Conservation (phyloP, 1,140 invertebrate species). For the Daktulosphaira vitifoliae region DNA sequence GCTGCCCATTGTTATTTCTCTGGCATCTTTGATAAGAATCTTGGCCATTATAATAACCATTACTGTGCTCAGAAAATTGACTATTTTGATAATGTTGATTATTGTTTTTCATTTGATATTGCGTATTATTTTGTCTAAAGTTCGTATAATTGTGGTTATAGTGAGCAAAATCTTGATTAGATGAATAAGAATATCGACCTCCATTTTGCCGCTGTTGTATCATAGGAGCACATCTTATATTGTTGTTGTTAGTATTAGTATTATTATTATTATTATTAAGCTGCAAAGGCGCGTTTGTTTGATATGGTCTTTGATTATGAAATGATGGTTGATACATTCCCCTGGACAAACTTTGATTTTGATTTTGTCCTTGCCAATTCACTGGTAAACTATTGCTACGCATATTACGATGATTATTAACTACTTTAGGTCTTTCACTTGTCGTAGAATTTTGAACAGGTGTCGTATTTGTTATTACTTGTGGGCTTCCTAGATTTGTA, state of each 20-base stretch:
- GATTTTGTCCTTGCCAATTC: constrained; percentile 8
- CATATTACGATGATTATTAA: not conserved
- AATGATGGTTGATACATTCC: not conserved
- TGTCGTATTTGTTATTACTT: not conserved
- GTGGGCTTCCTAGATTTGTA: not conserved
- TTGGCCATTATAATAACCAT: not conserved
- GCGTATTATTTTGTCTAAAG: not conserved
- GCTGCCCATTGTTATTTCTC: constrained; percentile 35
- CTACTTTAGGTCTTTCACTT: not conserved
- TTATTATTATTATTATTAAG: not conserved
- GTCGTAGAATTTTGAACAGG: not conserved
- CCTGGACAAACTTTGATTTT: not conserved
- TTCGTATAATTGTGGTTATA: constrained; percentile 18
- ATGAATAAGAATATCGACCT: constrained; percentile 26
- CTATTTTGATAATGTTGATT: not conserved
- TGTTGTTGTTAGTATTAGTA: constrained; percentile 39
- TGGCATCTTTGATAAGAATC: not conserved
- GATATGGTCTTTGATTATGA: constrained; percentile 1
- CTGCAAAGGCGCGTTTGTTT: not conserved
- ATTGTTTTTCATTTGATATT: constrained; percentile 4
- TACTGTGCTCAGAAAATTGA: not conserved
- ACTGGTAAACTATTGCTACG: constrained; percentile 27
- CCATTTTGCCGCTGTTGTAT: constrained; percentile 22
- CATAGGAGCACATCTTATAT: not conserved
- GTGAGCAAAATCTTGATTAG: constrained; percentile 19